Evolutionary conservation across 1,140 invertebrate genomes (phyloP).

Genomic region (Brachionus manjavacas): DNA sequence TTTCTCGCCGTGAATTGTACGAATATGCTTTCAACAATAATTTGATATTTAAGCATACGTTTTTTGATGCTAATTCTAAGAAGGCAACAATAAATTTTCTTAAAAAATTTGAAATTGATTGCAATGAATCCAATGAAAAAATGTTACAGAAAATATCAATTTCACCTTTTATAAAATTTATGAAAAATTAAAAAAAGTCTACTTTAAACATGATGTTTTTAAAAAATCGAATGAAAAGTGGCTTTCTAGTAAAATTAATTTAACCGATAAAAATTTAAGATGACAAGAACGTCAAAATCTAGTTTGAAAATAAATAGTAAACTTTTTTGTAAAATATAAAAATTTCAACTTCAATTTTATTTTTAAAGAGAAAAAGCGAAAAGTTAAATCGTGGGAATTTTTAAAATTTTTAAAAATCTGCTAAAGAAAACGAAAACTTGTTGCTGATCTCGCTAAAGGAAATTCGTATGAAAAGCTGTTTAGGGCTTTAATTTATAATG

Average conservation of each 20-base stretch:
- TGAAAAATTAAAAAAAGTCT: constrained; percentile 5
- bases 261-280: neutral
- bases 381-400: neutral
- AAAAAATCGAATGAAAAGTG: neutral
- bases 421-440: neutral
- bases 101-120: neutral
- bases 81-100: neutral
- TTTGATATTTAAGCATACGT: neutral
- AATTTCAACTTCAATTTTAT: neutral
- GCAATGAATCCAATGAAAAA: neutral
- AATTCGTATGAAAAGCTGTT: neutral
- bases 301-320: neutral
- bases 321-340: neutral
- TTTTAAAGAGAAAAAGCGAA: neutral
- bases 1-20: neutral
- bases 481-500: neutral
- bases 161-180: neutral
- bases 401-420: neutral
- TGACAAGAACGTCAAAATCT: neutral
- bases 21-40: neutral
- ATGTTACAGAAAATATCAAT: neutral
- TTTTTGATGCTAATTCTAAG: neutral
- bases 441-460: neutral
- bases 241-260: neutral
- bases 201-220: neutral